Evolutionary conservation across 2,113 vertebrate species (phyloP), one percentile per base, ranked within the genome.

Genomic region (Anolis carolinensis): DNA sequence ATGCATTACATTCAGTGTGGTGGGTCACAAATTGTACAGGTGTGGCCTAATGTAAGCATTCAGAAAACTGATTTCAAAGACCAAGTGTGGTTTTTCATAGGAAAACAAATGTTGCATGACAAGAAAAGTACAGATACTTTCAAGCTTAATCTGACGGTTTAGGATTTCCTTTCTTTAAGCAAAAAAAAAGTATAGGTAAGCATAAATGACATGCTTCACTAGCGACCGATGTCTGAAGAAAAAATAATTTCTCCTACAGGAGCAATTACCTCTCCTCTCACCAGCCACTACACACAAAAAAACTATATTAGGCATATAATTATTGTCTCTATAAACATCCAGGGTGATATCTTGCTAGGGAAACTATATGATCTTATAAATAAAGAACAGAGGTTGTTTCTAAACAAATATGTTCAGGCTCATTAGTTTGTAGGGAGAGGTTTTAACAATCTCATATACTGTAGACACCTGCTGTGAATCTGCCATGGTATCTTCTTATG

Each of bases 41-140:
- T 44, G 16, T 36, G 34, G 70, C 11, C 55, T 14, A 77, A 36
- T 30, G 7, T 62, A 55, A 82, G 76, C 79, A 90, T 78, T 89
- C 81, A 86, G 84, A 92, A 73, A 59, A 7, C 18, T 8, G 18
- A 32, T n/a, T 71, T 36, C 20, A 59, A n/a, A 79, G 7, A 44
- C 83, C 27, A 62, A 55, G 39, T 4, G 27, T 39, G 48, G 39
- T 52, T 82, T 18, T 67, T 82, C 55, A 36, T 75, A 59, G 1
- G 9, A 18, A 87, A 78, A 67, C 7, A 52, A 68, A 5, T 79
- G 2, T 1, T 39, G 23, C 30, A 74, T 44, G 0, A 21, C 18
- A 83, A 68, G 21, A 63, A 50, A 50, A 81, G 63, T 7, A 70
- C 30, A 21, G 39, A 16, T 36, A 36, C 14, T 32, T 80, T 59